Evolutionary conservation across 2,113 vertebrate genomes (phyloP).

Genomic region (Aramus guarauna): DNA sequence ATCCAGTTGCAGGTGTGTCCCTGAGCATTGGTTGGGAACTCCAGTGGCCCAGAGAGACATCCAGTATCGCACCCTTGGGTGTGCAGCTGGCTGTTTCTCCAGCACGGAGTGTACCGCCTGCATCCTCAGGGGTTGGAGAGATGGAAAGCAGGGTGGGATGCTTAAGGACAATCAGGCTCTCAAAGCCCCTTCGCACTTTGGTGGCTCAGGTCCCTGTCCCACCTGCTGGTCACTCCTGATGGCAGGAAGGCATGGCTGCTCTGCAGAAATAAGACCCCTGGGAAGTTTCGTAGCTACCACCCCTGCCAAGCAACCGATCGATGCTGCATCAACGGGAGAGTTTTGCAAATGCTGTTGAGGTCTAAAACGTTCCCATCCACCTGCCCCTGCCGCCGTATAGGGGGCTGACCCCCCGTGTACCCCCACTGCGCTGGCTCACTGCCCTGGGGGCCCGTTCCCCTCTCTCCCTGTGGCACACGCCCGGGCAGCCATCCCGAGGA

Average conservation of each 20-base stretch:
- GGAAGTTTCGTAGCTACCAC: not conserved
- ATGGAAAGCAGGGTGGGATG: not conserved
- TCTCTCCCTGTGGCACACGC: not conserved
- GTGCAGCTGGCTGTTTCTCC: not conserved
- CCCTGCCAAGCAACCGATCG: not conserved
- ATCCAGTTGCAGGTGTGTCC: not conserved
- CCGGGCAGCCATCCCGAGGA: not conserved
- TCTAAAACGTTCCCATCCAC: accelerated
- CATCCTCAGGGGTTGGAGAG: accelerated
- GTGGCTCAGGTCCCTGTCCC: not conserved
- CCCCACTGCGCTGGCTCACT: accelerated
- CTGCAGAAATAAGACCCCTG: not conserved
- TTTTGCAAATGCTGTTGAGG: not conserved
- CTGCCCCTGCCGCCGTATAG: not conserved
- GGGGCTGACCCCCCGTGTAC: not conserved
- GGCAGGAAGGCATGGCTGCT: not conserved
- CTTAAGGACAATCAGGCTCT: not conserved
- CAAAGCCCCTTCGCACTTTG: not conserved
- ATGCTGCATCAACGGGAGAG: not conserved
- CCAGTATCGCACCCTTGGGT: not conserved
- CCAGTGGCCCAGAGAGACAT: accelerated
- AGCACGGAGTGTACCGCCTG: not conserved
- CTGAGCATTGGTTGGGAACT: not conserved
- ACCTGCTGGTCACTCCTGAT: not conserved
- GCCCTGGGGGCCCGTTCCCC: not conserved